phyloP scores from a whole-genome alignment of 2,888 invertebrate genomes.

The Sturmia bella region DNA sequence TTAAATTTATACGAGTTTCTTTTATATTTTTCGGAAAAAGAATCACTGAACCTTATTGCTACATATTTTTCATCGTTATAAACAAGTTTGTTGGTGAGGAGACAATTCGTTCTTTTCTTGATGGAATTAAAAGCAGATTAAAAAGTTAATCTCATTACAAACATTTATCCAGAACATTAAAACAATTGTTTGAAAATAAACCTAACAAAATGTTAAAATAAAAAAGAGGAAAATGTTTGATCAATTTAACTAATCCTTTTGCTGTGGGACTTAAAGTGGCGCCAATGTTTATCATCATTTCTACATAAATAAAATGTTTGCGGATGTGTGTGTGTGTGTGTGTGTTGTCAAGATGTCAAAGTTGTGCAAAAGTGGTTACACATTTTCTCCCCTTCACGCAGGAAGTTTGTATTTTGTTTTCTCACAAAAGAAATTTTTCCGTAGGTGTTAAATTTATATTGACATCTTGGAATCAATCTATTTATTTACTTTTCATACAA shows the following conservation, averaged over 20 bases:
- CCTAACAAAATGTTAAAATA: constrained; percentile 1
- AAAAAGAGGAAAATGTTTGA: constrained; percentile 28
- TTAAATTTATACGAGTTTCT: constrained; percentile 42
- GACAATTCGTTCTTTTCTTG: constrained; percentile 49
- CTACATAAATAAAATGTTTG: neutral
- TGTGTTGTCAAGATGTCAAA: neutral
- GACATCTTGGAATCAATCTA: constrained; percentile 43
- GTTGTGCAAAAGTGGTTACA: neutral
- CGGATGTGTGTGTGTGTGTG: neutral
- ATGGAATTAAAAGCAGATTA: constrained; percentile 52
- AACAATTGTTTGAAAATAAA: constrained; percentile 36
- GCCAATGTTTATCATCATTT: constrained; percentile 51
- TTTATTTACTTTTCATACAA: constrained; percentile 12
- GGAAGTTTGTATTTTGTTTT: constrained; percentile 41
- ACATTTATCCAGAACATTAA: constrained; percentile 49
- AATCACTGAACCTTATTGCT: constrained; percentile 31
- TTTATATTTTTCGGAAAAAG: constrained; percentile 29
- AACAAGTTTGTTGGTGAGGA: constrained; percentile 16
- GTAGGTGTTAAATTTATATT: constrained; percentile 32
- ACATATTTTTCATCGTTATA: constrained; percentile 2
- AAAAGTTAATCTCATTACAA: constrained; percentile 64
- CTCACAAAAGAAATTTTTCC: neutral
- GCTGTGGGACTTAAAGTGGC: constrained; percentile 52
- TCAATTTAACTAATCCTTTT: constrained; percentile 61
- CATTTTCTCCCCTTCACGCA: constrained; percentile 27